These are phyloP conservation scores for Sylvilagus floridanus DNA, from an alignment of 2,797 vertebrate species.

Conservation along the genomic window DNA sequence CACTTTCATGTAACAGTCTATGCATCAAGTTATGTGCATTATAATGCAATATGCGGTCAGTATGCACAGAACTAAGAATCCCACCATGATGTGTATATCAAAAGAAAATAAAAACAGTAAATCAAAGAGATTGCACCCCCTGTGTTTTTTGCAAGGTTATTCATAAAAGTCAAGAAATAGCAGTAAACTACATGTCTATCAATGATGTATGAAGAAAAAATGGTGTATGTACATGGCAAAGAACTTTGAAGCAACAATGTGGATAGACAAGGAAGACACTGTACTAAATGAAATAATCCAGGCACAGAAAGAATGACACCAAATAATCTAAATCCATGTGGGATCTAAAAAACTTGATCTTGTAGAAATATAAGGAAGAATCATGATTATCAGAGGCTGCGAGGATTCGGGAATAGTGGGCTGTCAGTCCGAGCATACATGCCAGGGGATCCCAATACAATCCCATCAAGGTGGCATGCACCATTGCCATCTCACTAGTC, in stretches of 20 bases:
- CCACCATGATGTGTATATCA: neutral
- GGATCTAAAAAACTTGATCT: neutral
- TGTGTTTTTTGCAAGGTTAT: neutral
- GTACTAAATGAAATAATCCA: too few relatives aligned
- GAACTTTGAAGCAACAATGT: too few relatives aligned
- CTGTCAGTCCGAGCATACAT: too few relatives aligned
- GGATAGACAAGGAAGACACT: too few relatives aligned
- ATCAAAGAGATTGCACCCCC: neutral
- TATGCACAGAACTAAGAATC: neutral
- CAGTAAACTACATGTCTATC: neutral
- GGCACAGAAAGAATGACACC: neutral
- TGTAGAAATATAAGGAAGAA: too few relatives aligned
- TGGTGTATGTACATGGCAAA: neutral
- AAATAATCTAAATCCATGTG: too few relatives aligned
- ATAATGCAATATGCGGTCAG: neutral
- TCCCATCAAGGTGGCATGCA: too few relatives aligned
- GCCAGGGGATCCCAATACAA: too few relatives aligned
- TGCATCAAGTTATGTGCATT: neutral
- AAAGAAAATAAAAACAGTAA: neutral
- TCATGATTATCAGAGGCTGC: too few relatives aligned
- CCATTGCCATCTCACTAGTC: too few relatives aligned
- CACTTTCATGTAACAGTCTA: neutral
- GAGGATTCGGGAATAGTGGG: too few relatives aligned
- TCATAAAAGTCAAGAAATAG: neutral
- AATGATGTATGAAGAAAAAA: neutral